Evolutionary conservation across 2,888 invertebrate genomes (phyloP), one percentile per base, ranked within the genome.

Genomic region (Morpho deidamia): DNA sequence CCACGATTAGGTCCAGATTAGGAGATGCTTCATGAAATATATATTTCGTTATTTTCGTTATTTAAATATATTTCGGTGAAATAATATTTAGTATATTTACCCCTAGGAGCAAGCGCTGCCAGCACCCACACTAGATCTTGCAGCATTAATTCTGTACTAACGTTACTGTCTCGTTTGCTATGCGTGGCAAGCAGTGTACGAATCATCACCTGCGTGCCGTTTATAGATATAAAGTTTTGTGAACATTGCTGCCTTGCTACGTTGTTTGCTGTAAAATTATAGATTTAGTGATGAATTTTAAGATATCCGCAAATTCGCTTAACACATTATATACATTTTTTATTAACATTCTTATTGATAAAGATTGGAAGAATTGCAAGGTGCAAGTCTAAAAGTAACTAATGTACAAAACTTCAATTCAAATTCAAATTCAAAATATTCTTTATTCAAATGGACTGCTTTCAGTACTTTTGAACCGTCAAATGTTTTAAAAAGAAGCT

Each of bases 121-220:
- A 92, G 77, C 67, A 92, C 89, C 91, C 92, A 92, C 57, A 92
- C 79, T 62, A 92, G 82, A 75, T 92, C 92, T 66, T 91, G 91
- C 65, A 91, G 71, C 67, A 92, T 81, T 59, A 89, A 74, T 69
- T 92, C 92, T 59, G 78, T 83, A 67, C 82, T 76, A 44, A 90
- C 83, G 64, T 82, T 83, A 57, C 86, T 79, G 64, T 90, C 91
- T 51, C 92, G 90, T 67, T 87, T 86, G 70, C 81, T 77, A 68
- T 92, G 91, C 52, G 86, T 83, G 55, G 82, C 78, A 57, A 90
- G 76, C 66, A 92, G 70, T 55, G 90, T 81, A 70, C 91, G 91
- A 62, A 92, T 85, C 64, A 92, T 77, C 62, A 85, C 82, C 72
- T 92, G 91, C 53, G 92, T 90, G 60, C 91, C 91, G 69, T 92